These are phyloP conservation scores for Bicyclus anynana DNA, from an alignment of 1,140 invertebrate genomes.

Conservation along the genomic window DNA sequence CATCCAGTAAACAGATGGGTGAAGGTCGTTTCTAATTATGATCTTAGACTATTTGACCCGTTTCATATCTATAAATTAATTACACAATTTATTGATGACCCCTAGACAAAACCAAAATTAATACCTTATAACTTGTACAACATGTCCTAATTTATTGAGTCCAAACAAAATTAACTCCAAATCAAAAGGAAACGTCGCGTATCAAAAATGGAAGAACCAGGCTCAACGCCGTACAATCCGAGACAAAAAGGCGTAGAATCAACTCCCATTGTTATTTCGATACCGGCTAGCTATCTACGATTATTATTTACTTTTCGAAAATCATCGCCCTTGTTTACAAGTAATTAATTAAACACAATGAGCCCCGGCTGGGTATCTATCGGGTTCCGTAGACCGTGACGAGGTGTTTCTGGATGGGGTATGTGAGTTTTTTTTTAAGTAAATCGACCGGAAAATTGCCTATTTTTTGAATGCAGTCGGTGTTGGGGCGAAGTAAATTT, in stretches of 20 bases:
- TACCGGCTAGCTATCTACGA: slow-evolving; percentile 54
- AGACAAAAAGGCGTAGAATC: slow-evolving; percentile 49
- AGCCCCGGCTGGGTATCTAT: slow-evolving; percentile 32
- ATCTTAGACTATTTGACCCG: too few species aligned
- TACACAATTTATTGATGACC: too few species aligned
- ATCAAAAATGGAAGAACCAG: slow-evolving; percentile 36
- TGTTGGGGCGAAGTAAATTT: slow-evolving; percentile 25
- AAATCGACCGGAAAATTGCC: slow-evolving; percentile 73
- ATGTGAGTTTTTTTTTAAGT: slow-evolving; percentile 41
- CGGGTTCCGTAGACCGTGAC: slow-evolving; percentile 35
- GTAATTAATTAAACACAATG: slow-evolving; percentile 72
- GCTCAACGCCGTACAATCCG: slow-evolving; percentile 37
- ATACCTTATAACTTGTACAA: too few species aligned
- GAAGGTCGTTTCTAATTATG: too few species aligned
- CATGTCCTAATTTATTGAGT: neutral
- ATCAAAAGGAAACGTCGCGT: slow-evolving; percentile 49
- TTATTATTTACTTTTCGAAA: slow-evolving; percentile 71
- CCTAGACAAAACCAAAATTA: too few species aligned
- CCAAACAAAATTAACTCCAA: slow-evolving; percentile 5
- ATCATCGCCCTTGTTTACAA: slow-evolving; percentile 72
- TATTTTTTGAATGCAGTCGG: slow-evolving; percentile 43
- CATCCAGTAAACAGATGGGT: too few species aligned
- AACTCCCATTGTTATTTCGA: slow-evolving; percentile 58
- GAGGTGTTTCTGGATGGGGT: slow-evolving; percentile 33
- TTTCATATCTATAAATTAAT: too few species aligned